Evolutionary conservation across 2,797 vertebrate genomes (phyloP).

Genomic region (Sylvilagus floridanus): DNA sequence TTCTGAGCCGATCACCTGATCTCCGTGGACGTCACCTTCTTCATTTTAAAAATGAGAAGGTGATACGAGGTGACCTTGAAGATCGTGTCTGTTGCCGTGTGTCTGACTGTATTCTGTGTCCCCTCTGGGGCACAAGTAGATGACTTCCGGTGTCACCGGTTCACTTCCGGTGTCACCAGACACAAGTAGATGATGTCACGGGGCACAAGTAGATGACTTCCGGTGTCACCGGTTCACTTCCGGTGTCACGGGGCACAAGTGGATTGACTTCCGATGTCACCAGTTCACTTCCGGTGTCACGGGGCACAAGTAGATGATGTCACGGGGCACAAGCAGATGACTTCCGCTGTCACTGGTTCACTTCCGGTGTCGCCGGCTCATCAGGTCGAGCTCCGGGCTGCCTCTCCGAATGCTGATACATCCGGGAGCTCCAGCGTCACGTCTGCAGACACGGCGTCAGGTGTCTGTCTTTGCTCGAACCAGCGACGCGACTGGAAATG

Average conservation of each 20-base stretch:
- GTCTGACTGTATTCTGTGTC: slow-evolving; percentile 37
- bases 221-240: too few species aligned
- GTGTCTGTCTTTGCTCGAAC: slow-evolving; percentile 20
- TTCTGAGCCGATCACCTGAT: slow-evolving; percentile 37
- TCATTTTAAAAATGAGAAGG: slow-evolving; percentile 54
- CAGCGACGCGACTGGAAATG: background rate
- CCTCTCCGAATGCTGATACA: background rate
- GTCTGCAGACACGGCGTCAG: slow-evolving; percentile 19
- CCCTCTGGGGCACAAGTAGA: slow-evolving; percentile 29
- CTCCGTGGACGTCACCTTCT: slow-evolving; percentile 19
- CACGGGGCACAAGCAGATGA: too few species aligned
- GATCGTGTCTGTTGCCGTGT: slow-evolving; percentile 46
- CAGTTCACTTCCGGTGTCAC: too few species aligned
- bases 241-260: slow-evolving; percentile 16
- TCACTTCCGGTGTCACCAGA: too few species aligned
- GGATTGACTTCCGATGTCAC: background rate
- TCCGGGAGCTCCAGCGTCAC: background rate
- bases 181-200: too few species aligned
- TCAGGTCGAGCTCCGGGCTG: too few species aligned
- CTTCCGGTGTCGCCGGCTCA: too few species aligned
- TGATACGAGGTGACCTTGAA: slow-evolving; percentile 26
- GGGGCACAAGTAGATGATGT: too few species aligned
- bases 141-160: background rate
- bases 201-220: background rate
- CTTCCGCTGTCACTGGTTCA: too few species aligned